Evolutionary conservation across 2,888 invertebrate species (phyloP).

Genomic region (Matsumyia berberina): DNA sequence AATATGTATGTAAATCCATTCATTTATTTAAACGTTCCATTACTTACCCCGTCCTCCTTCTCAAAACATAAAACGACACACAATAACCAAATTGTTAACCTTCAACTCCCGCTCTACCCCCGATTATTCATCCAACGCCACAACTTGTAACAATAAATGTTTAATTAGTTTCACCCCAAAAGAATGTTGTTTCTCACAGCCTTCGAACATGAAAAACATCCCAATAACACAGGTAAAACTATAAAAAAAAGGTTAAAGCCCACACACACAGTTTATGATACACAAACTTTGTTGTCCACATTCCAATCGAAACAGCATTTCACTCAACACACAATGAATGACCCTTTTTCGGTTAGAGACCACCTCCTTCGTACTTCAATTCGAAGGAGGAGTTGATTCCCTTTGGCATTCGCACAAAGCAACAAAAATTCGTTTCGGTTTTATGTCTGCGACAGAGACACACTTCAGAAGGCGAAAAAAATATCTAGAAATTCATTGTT

Average conservation of each 20-base stretch:
- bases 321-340: conserved; percentile 1
- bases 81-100: background rate
- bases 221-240: too few relatives aligned
- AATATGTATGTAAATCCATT: background rate
- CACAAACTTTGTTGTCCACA: background rate
- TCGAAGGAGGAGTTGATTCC: conserved; percentile 22
- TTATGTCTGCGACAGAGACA: background rate
- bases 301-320: conserved; percentile 6
- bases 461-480: background rate
- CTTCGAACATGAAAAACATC: background rate
- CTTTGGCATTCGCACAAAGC: conserved; percentile 41
- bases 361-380: background rate
- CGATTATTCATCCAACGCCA: background rate
- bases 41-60: background rate
- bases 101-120: background rate
- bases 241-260: background rate
- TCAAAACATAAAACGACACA: background rate
- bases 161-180: conserved; percentile 12
- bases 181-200: background rate
- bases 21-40: background rate
- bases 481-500: conserved; percentile 10
- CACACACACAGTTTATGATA: background rate
- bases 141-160: background rate
- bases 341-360: background rate
- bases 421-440: conserved; percentile 5